phyloP scores from a whole-genome alignment of 2,113 vertebrate species.

The Cinclus cinclus region DNA sequence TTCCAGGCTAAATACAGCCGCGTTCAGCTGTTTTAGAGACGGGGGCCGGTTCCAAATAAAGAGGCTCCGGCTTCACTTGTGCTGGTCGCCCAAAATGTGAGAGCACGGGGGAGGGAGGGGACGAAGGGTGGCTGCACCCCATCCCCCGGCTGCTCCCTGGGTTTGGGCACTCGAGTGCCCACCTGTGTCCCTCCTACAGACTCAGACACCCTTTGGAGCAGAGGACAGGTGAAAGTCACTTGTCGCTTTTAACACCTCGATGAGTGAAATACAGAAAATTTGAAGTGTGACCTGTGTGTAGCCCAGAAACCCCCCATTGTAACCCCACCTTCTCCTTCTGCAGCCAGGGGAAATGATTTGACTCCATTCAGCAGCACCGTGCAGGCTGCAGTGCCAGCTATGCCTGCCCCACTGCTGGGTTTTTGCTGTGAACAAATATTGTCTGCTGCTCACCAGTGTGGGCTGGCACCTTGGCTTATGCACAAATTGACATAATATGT shows the following conservation, averaged over 20 bases:
- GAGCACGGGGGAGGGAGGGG: neutral
- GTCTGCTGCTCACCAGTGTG: neutral
- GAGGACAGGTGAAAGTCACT: neutral
- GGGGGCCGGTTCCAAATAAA: neutral
- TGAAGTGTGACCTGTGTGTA: neutral
- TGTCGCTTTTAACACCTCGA: neutral
- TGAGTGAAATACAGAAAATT: neutral
- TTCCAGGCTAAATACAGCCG: neutral
- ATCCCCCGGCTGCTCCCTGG: neutral
- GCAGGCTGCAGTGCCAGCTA: neutral
- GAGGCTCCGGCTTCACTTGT: neutral
- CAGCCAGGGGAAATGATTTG: neutral
- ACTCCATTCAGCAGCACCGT: neutral
- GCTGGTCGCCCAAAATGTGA: neutral
- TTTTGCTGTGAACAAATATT: neutral
- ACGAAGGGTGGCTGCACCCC: neutral
- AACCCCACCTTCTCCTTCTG: fast-evolving
- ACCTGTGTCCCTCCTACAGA: neutral
- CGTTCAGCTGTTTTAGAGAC: neutral
- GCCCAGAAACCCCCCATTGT: fast-evolving
- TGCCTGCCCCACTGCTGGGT: neutral
- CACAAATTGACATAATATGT: neutral
- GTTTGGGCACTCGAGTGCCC: fast-evolving
- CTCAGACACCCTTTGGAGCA: neutral
- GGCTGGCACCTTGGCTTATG: neutral